phyloP scores from a whole-genome alignment of 2,888 invertebrate genomes.

The Clistopyga incitator region DNA sequence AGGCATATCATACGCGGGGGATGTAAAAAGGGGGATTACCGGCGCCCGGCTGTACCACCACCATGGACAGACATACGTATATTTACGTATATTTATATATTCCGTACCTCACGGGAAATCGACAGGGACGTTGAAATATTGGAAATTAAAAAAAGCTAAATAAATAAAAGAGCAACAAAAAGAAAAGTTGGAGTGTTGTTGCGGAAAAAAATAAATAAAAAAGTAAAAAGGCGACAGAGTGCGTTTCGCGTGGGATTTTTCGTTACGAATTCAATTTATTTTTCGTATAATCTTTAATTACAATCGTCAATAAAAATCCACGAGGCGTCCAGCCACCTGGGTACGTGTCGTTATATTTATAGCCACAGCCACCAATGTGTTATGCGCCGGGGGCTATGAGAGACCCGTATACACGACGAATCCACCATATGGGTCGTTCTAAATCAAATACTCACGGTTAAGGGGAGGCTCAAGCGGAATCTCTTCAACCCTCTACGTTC shows the following conservation, averaged over 20 bases:
- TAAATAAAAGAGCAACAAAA: constrained; percentile 13
- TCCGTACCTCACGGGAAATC: constrained; percentile 26
- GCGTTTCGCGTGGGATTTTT: constrained; percentile 11
- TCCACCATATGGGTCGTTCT: background rate
- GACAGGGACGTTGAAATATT: constrained; percentile 42
- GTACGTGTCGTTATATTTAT: constrained; percentile 39
- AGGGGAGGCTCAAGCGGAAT: no score
- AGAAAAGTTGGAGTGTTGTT: constrained; percentile 1
- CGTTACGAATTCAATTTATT: constrained; percentile 49
- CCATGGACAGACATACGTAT: background rate
- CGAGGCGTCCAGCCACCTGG: constrained; percentile 37
- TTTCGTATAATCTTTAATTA: constrained; percentile 56
- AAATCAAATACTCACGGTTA: background rate
- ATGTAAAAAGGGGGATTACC: constrained; percentile 40
- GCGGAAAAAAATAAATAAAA: background rate
- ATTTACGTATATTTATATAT: constrained; percentile 20
- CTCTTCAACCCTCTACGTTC: no score
- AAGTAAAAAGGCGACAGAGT: background rate
- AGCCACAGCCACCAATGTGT: constrained; percentile 7
- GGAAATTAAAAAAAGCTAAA: constrained; percentile 28
- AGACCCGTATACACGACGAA: background rate
- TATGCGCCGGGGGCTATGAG: background rate
- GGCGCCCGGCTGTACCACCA: constrained; percentile 9
- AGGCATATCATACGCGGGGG: constrained; percentile 25
- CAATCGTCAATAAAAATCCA: constrained; percentile 44